phyloP scores from a whole-genome alignment of 2,113 vertebrate genomes.

The Strigops habroptila region DNA sequence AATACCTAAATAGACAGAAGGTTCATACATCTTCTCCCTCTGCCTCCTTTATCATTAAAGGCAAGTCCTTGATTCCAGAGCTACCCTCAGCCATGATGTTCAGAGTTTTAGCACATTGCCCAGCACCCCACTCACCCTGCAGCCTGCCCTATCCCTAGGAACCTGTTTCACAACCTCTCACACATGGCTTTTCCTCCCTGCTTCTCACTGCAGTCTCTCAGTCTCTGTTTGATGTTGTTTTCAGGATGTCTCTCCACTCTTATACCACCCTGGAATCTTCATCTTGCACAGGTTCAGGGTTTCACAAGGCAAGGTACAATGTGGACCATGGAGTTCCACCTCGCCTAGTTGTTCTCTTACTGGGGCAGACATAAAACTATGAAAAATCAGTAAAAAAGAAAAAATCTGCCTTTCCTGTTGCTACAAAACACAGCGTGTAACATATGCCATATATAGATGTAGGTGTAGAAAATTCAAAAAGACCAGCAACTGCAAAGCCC shows the following conservation, averaged over 20 bases:
- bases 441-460: not conserved
- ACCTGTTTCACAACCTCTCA: not conserved
- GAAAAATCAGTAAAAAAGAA: not conserved
- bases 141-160: not conserved
- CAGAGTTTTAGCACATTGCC: not conserved
- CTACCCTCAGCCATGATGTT: not conserved
- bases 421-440: not conserved
- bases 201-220: not conserved
- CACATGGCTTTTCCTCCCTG: not conserved
- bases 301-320: not conserved
- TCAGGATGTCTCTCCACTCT: not conserved
- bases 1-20: not conserved
- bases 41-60: not conserved
- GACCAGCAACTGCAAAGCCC: not conserved
- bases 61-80: not conserved
- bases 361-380: not conserved
- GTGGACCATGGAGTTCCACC: not conserved
- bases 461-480: not conserved
- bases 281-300: not conserved
- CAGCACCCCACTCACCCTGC: not conserved
- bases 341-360: not conserved
- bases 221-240: not conserved
- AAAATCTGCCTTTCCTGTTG: not conserved
- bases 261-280: not conserved
- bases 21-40: not conserved